Conservation (phyloP, 2,113 vertebrate species). For the Paramormyrops kingsleyae region DNA sequence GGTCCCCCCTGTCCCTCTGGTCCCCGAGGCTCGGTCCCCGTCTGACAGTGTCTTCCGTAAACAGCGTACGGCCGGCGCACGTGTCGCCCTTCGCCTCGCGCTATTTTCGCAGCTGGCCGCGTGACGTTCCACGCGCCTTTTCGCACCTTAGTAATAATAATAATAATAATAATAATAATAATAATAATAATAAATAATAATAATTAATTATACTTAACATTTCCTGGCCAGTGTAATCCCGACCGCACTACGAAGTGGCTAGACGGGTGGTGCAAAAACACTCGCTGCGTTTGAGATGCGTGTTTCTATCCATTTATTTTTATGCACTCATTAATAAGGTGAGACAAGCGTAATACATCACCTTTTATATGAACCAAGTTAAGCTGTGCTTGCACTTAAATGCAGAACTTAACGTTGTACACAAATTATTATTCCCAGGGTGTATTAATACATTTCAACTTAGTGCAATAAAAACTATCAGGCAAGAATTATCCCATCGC, state of each 20-base stretch:
- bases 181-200: not conserved
- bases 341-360: not conserved
- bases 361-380: not conserved
- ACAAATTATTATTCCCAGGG: not conserved
- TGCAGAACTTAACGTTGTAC: not conserved
- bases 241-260: not conserved
- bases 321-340: not conserved
- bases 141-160: not conserved
- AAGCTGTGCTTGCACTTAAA: not conserved
- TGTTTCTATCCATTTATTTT: not conserved
- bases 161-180: not conserved
- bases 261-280: not conserved
- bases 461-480: not conserved
- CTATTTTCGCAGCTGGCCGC: not conserved
- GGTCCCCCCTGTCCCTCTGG: not conserved
- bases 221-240: not conserved
- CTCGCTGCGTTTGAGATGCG: not conserved
- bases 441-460: not conserved
- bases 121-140: not conserved
- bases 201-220: not conserved
- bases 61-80: conserved; percentile 8
- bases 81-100: conserved; percentile 5
- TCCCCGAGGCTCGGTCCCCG: not conserved
- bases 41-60: conserved; percentile 16
- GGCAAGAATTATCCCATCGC: not conserved